Evolutionary conservation across 2,113 vertebrate species (phyloP), one percentile per base, ranked within the genome.

Genomic region (Cryptotis parvus): DNA sequence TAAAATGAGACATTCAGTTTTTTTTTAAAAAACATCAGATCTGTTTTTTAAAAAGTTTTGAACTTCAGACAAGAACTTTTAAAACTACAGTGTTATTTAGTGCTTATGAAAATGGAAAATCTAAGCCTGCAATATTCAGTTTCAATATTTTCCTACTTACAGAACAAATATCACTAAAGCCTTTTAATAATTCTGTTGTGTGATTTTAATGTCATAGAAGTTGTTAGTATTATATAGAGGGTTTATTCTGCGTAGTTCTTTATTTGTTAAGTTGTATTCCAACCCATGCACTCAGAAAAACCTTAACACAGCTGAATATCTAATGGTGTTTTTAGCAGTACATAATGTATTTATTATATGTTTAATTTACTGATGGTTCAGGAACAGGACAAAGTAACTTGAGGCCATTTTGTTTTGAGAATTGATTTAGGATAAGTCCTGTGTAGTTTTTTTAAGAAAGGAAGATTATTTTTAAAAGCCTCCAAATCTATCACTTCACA

Each of bases 51-150:
- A 65, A 74, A 83, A 74, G 6, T 73, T 20, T 49, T 84, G 16
- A 75, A 87, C 4, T 61, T 78, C 63, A 89, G 20, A 66, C 11
- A 76, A 69, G 58, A 78, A 65, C 58, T 86, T 84, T 83, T 84
- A 84, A 89, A 33, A 20, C 31, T 89, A 39, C 9, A 61, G 29
- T 88, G 5, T 83, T 33, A 45, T 86, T 93, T 39, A 76, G 0
- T 78, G 27, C 84, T 74, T n/a, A 89, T 63, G 58, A 91, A 73
- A 91, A 63, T 86, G 31, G 39, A 81, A 81, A 24, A 9, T 81
- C 55, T 89, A 14, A 69, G 31, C 80, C 63, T 82, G 31, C 5
- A 3, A 61, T 10, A 70, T 37, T 85, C 10, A 76, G 89, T 86
- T 55, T 15, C 16, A 14, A 24, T 11, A 65, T 76, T 93, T 81